Conservation (phyloP, 2,888 invertebrate genomes). For the Hemistola chrysoprasaria region DNA sequence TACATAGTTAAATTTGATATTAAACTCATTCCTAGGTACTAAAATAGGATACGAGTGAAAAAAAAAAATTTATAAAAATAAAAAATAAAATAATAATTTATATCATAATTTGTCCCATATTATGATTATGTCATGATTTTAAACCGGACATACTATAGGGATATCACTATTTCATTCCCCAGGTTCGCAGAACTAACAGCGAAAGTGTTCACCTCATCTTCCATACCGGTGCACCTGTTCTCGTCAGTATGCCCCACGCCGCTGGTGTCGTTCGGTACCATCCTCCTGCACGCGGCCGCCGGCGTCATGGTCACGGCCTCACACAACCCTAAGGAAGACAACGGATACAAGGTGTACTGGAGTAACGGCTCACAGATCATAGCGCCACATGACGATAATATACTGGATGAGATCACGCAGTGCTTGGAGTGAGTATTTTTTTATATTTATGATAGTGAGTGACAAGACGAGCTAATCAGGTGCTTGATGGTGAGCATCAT, state of each 20-base stretch:
- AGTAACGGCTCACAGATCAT: slow-evolving; percentile 97
- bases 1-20: too few relatives aligned
- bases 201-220: slow-evolving; percentile 88
- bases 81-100: too few relatives aligned
- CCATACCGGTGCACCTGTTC: slow-evolving; percentile 91
- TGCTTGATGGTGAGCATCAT: too few relatives aligned
- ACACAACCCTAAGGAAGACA: slow-evolving; percentile 97
- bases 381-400: slow-evolving; percentile 93
- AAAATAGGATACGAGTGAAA: too few relatives aligned
- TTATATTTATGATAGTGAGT: not conserved
- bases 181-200: slow-evolving; percentile 96
- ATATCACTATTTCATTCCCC: slow-evolving; percentile 12
- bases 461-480: too few relatives aligned
- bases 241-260: slow-evolving; percentile 94
- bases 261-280: slow-evolving; percentile 93
- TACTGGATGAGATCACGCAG: slow-evolving; percentile 89
- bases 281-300: slow-evolving; percentile 87
- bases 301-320: slow-evolving; percentile 98
- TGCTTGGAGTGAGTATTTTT: slow-evolving; percentile 84
- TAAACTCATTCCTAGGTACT: too few relatives aligned
- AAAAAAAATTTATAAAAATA: too few relatives aligned
- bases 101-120: too few relatives aligned
- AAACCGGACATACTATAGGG: too few relatives aligned
- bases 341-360: slow-evolving; percentile 99
- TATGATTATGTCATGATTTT: too few relatives aligned